phyloP scores from a whole-genome alignment of 2,113 vertebrate genomes.

The Caloenas nicobarica region DNA sequence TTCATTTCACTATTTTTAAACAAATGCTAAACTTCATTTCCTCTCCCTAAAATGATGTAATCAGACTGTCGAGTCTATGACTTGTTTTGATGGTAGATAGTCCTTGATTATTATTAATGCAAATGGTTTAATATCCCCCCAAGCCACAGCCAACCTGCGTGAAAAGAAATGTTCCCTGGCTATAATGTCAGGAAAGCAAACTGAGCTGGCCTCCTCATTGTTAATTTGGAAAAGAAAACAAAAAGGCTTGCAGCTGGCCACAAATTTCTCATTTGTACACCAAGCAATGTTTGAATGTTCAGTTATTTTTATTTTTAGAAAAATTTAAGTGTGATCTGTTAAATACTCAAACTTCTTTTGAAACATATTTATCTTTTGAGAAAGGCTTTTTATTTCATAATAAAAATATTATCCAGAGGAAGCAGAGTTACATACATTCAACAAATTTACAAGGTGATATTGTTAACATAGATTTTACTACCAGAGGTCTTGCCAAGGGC shows the following conservation, averaged over 20 bases:
- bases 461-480: slow-evolving; percentile 26
- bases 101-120: slow-evolving; percentile 30
- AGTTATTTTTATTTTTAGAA: background rate
- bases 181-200: background rate
- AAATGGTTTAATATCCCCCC: slow-evolving; percentile 1
- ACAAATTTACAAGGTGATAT: slow-evolving; percentile 31
- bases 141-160: background rate
- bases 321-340: background rate
- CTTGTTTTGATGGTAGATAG: slow-evolving; percentile 22
- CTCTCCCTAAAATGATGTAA: slow-evolving; percentile 28
- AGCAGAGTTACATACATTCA: background rate
- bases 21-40: slow-evolving; percentile 37
- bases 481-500: background rate
- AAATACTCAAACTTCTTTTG: background rate
- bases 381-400: background rate
- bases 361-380: background rate
- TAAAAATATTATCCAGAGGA: slow-evolving; percentile 18
- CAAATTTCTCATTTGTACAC: background rate
- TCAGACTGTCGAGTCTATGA: background rate
- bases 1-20: slow-evolving; percentile 29
- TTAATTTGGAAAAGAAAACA: background rate
- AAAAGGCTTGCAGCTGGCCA: background rate
- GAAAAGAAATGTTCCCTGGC: background rate
- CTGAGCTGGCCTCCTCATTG: background rate
- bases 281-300: background rate